These are phyloP conservation scores for Syndactyla subalaris DNA, from an alignment of 2,797 vertebrate species.

Conservation along the genomic window DNA sequence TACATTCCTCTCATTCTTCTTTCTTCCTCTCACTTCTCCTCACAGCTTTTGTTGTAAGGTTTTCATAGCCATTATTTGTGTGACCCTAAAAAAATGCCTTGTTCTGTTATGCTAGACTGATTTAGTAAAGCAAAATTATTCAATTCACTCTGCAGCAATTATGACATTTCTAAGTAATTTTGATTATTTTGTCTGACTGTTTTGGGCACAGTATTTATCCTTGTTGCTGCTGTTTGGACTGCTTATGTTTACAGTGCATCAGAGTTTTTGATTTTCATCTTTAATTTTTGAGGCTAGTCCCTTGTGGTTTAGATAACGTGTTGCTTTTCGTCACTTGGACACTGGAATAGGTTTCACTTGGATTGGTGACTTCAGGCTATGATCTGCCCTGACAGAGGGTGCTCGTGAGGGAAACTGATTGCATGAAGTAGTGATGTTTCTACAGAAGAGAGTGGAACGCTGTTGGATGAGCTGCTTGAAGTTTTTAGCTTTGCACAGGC, in stretches of 20 bases:
- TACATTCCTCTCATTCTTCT: not conserved
- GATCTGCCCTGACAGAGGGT: not conserved
- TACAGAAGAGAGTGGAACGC: not conserved
- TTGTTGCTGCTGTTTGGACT: not conserved
- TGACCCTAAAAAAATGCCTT: not conserved
- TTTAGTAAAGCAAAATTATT: constrained; percentile 5
- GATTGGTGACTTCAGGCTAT: not conserved
- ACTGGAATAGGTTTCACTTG: not conserved
- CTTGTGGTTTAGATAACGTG: not conserved
- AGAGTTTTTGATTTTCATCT: not conserved
- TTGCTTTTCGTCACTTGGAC: not conserved
- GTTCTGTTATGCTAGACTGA: not conserved
- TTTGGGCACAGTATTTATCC: not conserved
- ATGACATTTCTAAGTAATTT: constrained; percentile 1
- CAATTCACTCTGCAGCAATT: not conserved
- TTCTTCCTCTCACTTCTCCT: not conserved
- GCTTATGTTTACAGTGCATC: not conserved
- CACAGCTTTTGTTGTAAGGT: not conserved
- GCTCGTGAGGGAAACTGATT: not conserved
- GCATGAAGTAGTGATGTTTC: not conserved
- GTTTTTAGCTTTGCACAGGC: not conserved
- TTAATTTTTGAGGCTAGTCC: not conserved
- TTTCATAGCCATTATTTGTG: not conserved
- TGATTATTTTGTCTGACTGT: not conserved
- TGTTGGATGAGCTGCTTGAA: not conserved